Conservation (phyloP, 1,140 invertebrate species). For the Bombus confusus region DNA sequence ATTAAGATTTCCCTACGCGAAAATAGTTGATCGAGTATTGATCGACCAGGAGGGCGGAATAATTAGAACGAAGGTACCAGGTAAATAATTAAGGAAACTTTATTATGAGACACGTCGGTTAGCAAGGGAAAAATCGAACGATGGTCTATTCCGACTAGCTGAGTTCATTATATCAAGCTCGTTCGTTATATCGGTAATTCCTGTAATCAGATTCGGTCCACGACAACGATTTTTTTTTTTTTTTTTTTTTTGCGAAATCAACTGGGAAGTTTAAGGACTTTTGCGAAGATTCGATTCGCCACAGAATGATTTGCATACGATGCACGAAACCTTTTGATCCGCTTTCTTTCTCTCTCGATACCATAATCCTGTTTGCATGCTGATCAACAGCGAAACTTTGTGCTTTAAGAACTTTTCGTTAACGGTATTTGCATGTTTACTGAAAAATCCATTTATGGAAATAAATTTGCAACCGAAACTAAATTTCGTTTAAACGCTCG, state of each 20-base stretch:
- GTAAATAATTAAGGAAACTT: constrained; percentile 47
- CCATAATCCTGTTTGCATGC: constrained; percentile 37
- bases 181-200: constrained; percentile 4
- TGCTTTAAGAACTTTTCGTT: constrained; percentile 33
- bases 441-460: constrained; percentile 26
- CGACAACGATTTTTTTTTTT: not conserved
- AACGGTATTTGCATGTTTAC: constrained; percentile 56
- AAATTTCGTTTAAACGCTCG: not conserved
- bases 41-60: not conserved
- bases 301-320: constrained; percentile 26
- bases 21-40: constrained; percentile 34
- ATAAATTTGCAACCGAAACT: not conserved
- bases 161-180: constrained; percentile 21
- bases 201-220: not conserved
- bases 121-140: not conserved
- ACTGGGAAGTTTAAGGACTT: not conserved
- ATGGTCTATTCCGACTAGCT: constrained; percentile 8
- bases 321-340: not conserved
- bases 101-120: constrained; percentile 8
- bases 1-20: constrained; percentile 6
- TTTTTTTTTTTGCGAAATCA: not conserved
- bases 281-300: not conserved
- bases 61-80: not conserved
- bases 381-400: constrained; percentile 27
- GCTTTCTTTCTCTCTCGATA: not conserved